These are phyloP conservation scores for Megalonaias nervosa DNA, from an alignment of 1,140 invertebrate species.

Conservation along the genomic window DNA sequence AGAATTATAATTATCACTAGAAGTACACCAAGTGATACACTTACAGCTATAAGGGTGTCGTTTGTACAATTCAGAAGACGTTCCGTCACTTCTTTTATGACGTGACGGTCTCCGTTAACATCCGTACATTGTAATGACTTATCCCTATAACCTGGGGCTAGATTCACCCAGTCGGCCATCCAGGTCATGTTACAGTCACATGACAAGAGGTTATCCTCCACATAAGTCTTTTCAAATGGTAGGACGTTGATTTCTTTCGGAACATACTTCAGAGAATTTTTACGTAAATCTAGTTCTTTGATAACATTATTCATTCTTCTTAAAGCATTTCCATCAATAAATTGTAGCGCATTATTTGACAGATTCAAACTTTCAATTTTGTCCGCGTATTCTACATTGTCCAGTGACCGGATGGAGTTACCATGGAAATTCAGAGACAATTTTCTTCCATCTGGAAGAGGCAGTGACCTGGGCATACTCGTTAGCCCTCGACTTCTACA, in stretches of 20 bases:
- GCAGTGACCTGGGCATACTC: conserved; percentile 25
- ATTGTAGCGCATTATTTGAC: conserved; percentile 28
- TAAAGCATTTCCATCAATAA: conserved; percentile 3
- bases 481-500: conserved; percentile 27
- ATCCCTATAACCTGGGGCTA: background rate
- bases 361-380: conserved; percentile 32
- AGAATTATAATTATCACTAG: background rate
- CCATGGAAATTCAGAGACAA: conserved; percentile 33
- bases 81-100: conserved; percentile 10
- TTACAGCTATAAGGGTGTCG: conserved; percentile 1
- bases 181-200: conserved; percentile 31
- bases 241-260: conserved; percentile 20
- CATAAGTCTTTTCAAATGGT: background rate
- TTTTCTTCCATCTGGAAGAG: conserved; percentile 13
- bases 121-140: conserved; percentile 11
- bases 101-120: background rate
- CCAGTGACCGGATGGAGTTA: conserved; percentile 33
- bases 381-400: conserved; percentile 27
- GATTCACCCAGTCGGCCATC: conserved; percentile 24
- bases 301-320: background rate
- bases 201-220: conserved; percentile 13
- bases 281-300: conserved; percentile 14
- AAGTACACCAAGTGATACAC: background rate
- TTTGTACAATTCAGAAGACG: conserved; percentile 12
- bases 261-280: conserved; percentile 6